Percentiles rank a stretch among this genome's conserved stretches.
Evolutionary conservation across 2,888 invertebrate genomes (phyloP).

Genomic region (Busseola fusca): DNA sequence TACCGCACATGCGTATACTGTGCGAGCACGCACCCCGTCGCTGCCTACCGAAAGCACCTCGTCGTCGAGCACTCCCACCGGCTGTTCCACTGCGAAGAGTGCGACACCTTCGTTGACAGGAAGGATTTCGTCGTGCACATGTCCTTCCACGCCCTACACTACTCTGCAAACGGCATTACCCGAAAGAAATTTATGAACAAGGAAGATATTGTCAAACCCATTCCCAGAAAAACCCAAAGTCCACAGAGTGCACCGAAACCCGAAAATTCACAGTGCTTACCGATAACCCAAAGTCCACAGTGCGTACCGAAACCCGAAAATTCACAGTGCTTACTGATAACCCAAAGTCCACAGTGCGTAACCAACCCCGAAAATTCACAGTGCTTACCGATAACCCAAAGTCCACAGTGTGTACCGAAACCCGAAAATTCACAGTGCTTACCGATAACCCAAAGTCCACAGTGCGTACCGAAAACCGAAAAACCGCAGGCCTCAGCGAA

Average conservation of each 20-base stretch:
- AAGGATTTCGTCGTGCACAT: constrained; percentile 78
- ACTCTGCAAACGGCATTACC: constrained; percentile 39
- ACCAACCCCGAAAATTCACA: no score
- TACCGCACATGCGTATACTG: constrained; percentile 68
- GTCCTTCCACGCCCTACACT: constrained; percentile 75
- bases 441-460: not conserved
- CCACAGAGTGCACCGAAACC: not conserved
- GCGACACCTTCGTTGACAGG: constrained; percentile 75
- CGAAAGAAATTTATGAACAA: constrained; percentile 24
- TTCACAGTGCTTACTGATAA: no score
- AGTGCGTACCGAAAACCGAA: not conserved
- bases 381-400: not conserved
- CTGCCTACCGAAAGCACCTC: constrained; percentile 70
- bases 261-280: not conserved
- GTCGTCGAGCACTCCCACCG: constrained; percentile 70
- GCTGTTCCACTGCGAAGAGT: constrained; percentile 82
- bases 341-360: no score
- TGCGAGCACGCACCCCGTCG: constrained; percentile 44
- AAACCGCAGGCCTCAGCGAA: not conserved
- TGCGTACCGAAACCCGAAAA: not conserved
- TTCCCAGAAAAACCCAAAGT: not conserved
- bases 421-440: not conserved
- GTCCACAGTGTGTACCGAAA: not conserved
- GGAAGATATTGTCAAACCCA: constrained; percentile 2
- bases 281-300: not conserved